phyloP scores from a whole-genome alignment of 2,888 invertebrate genomes.

The Bedellia somnulentella region DNA sequence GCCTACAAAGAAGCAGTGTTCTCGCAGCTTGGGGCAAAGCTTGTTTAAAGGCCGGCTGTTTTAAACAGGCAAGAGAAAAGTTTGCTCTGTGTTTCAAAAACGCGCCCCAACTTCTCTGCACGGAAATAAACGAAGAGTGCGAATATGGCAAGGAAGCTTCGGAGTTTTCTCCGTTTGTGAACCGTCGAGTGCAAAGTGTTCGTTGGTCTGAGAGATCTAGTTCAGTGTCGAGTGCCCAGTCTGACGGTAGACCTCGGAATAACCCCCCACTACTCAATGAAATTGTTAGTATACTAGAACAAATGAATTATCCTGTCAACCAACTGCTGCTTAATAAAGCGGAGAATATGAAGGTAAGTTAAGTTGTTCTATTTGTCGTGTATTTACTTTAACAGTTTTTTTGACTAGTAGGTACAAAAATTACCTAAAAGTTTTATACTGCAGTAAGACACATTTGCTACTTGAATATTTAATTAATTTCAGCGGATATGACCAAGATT shows the following conservation, averaged over 20 bases:
- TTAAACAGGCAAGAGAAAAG: slow-evolving; percentile 74
- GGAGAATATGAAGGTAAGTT: slow-evolving; percentile 40
- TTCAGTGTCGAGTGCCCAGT: slow-evolving; percentile 32
- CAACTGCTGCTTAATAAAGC: slow-evolving; percentile 47
- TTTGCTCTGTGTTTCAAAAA: slow-evolving; percentile 59
- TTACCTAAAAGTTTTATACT: too few species aligned
- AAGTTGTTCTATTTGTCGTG: not conserved
- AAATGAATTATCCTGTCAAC: slow-evolving; percentile 57
- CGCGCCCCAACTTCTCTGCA: slow-evolving; percentile 18
- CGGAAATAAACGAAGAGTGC: slow-evolving; percentile 34
- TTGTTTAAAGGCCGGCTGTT: slow-evolving; percentile 77
- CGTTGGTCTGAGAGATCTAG: slow-evolving; percentile 16
- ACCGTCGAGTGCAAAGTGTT: slow-evolving; percentile 25
- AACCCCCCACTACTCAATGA: slow-evolving; percentile 72
- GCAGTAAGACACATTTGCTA: too few species aligned
- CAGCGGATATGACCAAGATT: too few species aligned
- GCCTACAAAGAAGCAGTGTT: slow-evolving; percentile 76
- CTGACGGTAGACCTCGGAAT: slow-evolving; percentile 54
- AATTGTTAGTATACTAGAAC: slow-evolving; percentile 69
- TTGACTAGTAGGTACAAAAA: too few species aligned
- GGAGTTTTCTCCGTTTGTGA: slow-evolving; percentile 24
- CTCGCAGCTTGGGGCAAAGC: slow-evolving; percentile 89
- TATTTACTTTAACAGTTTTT: slow-evolving; percentile 2
- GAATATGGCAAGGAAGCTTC: slow-evolving; percentile 42
- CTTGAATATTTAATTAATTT: too few species aligned